These are phyloP conservation scores for Stichopus chloronotus DNA, from an alignment of 35 echinoderm and acorn worm genomes.

Conservation along the genomic window DNA sequence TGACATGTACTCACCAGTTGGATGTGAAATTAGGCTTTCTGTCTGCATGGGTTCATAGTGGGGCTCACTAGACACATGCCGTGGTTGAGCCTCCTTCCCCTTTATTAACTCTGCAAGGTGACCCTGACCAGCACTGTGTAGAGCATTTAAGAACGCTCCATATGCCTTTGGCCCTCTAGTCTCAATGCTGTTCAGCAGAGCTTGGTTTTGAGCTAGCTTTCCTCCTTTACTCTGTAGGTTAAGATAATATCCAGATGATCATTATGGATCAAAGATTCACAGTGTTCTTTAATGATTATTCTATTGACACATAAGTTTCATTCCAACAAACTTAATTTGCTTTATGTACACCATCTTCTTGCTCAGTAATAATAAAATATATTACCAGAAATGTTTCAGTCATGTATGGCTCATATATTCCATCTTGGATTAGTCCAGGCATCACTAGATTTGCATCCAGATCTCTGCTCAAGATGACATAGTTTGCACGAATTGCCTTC, in stretches of 20 bases:
- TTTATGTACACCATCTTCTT: background rate
- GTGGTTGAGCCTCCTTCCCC: background rate
- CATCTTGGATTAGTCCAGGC: slow-evolving; percentile 15
- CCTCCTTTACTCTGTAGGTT: slow-evolving; percentile 62
- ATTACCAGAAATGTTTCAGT: background rate
- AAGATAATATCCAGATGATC: background rate
- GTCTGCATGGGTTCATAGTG: slow-evolving; percentile 6
- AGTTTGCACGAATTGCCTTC: slow-evolving; percentile 36
- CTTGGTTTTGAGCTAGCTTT: slow-evolving; percentile 45
- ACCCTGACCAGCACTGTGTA: slow-evolving; percentile 63
- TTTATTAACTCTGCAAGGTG: slow-evolving; percentile 54
- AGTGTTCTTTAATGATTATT: background rate
- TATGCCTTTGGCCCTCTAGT: slow-evolving; percentile 81
- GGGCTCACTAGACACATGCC: background rate
- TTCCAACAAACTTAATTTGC: background rate
- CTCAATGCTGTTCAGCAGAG: slow-evolving; percentile 75
- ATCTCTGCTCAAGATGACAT: background rate
- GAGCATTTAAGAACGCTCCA: slow-evolving; percentile 50
- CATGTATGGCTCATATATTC: slow-evolving; percentile 47
- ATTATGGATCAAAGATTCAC: background rate
- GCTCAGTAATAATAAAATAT: background rate
- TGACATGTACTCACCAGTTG: background rate
- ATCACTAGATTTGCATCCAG: background rate
- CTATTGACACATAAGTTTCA: background rate
- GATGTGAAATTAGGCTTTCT: background rate